Evolutionary conservation across 2,888 invertebrate genomes (phyloP), one percentile per base, ranked within the genome.

Genomic region (Parochlus steinenii): DNA sequence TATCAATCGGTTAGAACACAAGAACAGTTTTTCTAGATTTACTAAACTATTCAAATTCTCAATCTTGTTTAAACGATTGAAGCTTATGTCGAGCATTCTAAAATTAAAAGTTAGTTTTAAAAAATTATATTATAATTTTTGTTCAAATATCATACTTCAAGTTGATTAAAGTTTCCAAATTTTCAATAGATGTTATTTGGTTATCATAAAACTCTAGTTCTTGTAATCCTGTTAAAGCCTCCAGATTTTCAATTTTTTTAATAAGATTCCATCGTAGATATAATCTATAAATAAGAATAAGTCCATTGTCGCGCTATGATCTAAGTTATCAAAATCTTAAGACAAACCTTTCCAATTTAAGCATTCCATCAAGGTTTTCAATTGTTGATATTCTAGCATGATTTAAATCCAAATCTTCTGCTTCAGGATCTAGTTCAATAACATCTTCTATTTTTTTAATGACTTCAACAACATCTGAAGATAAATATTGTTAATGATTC

Each of bases 131-230:
- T 5, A 29, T 26, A 31, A 16, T 23, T 28, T 17, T 24, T 35
- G 37, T 17, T 14, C 28, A 17, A 31, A 25, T 4, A 38, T 70
- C 79, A 70, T 65, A 87, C 85, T 89, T 76, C 30, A 99, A 64
- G 61, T 93, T 92, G 3, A 80, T 74, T 8, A 99, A 68, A 8
- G 67, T 56, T 37, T 85, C 81, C 38, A 99, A 64, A 55, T 92
- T 90, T 56, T 92, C 90, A 45, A 99, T 86, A 44, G 74, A 70
- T 1, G 76, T 76, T 33, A 99, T 78, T 63, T 95, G 93, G 62
- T 98, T 99, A 56, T 99, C 98, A 56, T 97, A 93, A 4, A 98
- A 61, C 51, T 98, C 97, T 30, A 99, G 59, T 51, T 95, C 92
- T 12, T 69, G 68, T 8, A 98, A 64, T 0, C 78, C 80, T 3